phyloP scores from a whole-genome alignment of 2,888 invertebrate species.

The Glomeris marginata region DNA sequence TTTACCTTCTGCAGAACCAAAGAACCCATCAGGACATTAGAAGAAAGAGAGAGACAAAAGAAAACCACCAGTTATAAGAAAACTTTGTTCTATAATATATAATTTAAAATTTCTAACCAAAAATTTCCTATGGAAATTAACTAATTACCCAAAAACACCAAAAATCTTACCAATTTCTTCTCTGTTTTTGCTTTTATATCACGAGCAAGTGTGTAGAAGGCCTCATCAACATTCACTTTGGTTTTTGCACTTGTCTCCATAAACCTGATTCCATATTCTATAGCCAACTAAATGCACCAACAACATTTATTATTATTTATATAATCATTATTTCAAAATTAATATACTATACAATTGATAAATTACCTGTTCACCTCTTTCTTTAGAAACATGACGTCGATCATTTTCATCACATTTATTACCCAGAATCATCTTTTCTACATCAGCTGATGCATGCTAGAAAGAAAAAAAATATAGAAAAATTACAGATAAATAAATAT shows the following conservation, averaged over 20 bases:
- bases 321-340: too few species aligned
- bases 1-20: conserved; percentile 32
- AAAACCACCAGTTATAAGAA: too few species aligned
- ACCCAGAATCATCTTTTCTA: conserved; percentile 96
- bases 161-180: conserved; percentile 88
- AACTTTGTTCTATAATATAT: too few species aligned
- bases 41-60: conserved; percentile 1
- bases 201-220: conserved; percentile 91
- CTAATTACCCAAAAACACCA: too few species aligned
- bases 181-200: conserved; percentile 98
- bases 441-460: conserved; percentile 88
- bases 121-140: too few species aligned
- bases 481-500: neutral
- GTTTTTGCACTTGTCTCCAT: conserved; percentile 99
- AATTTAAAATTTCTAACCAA: too few species aligned
- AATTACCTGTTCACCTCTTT: conserved; percentile 61
- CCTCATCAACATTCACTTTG: conserved; percentile 93
- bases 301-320: too few species aligned
- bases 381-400: conserved; percentile 88
- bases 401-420: conserved; percentile 98
- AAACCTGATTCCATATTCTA: conserved; percentile 97
- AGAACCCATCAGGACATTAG: conserved; percentile 15
- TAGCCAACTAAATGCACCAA: conserved; percentile 46
- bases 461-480: conserved; percentile 5
- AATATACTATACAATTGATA: too few species aligned